A percentile compares a stretch with the other conserved stretches of the same genome.
Evolutionary conservation across 2,888 invertebrate species (phyloP).

Genomic region (Sminthurinus aureus): DNA sequence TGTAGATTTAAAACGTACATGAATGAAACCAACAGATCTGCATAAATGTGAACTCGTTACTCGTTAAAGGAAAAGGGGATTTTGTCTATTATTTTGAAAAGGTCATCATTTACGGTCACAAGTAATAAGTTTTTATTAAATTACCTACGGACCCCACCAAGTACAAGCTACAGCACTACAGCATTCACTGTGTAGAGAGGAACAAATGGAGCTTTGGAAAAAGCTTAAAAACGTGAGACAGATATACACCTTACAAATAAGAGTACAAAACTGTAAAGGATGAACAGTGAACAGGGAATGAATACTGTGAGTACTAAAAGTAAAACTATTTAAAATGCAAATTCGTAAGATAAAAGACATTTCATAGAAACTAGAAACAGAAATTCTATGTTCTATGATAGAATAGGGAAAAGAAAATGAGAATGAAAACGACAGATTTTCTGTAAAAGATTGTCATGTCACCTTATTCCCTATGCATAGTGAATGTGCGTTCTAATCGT

Average conservation of each 20-base stretch:
- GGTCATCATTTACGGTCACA: conserved; percentile 24
- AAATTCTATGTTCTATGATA: no score
- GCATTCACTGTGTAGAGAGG: neutral
- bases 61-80: neutral
- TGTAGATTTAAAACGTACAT: neutral
- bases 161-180: conserved; percentile 4
- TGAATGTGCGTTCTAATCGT: neutral
- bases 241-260: no score
- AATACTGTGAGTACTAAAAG: neutral
- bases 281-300: neutral
- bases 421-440: no score
- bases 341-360: neutral
- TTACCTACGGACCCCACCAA: conserved; percentile 30
- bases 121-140: conserved; percentile 26
- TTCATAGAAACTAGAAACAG: neutral
- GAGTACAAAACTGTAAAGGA: no score
- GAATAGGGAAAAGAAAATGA: neutral
- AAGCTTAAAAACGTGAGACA: neutral
- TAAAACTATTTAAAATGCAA: conserved; percentile 24
- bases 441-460: conserved; percentile 1
- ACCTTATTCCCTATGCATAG: neutral
- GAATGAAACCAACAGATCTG: conserved; percentile 1
- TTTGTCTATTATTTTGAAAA: conserved; percentile 6
- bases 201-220: neutral
- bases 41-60: neutral